phyloP scores from a whole-genome alignment of 2,113 vertebrate species.

The Thomomys bottae region DNA sequence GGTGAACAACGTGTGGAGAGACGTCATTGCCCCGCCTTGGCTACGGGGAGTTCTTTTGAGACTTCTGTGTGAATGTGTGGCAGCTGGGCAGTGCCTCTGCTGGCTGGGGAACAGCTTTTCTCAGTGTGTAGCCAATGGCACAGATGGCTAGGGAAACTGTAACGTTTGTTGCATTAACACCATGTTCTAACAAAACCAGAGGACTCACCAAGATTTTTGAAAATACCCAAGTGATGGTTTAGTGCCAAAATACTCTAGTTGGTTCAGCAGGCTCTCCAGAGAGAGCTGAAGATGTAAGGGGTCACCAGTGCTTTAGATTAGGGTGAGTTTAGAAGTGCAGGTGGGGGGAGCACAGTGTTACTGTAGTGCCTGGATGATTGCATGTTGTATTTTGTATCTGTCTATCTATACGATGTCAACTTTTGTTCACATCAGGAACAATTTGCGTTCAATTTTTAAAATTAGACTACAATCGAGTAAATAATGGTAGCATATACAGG shows the following conservation, averaged over 20 bases:
- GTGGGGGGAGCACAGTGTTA: neutral
- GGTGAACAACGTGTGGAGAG: neutral
- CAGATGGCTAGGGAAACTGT: neutral
- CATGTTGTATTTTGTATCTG: neutral
- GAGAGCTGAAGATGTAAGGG: neutral
- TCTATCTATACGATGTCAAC: no score
- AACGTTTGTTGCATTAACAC: constrained; percentile 40
- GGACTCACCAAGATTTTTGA: constrained; percentile 15
- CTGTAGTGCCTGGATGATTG: neutral
- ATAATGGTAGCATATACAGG: neutral
- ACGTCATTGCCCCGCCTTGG: neutral
- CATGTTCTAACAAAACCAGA: constrained; percentile 8
- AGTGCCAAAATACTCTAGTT: neutral
- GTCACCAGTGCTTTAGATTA: neutral
- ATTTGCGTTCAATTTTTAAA: neutral
- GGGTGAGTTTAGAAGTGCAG: neutral
- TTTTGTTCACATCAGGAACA: neutral
- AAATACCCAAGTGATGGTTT: neutral
- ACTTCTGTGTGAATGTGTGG: constrained; percentile 8
- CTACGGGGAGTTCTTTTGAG: neutral
- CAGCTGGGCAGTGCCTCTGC: neutral
- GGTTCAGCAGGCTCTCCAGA: neutral
- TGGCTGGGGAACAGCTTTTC: neutral
- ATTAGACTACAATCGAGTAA: neutral
- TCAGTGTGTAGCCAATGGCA: neutral